Evolutionary conservation across 2,797 vertebrate species (phyloP), one percentile per base, ranked within the genome.

Genomic region (Enoplosus armatus): DNA sequence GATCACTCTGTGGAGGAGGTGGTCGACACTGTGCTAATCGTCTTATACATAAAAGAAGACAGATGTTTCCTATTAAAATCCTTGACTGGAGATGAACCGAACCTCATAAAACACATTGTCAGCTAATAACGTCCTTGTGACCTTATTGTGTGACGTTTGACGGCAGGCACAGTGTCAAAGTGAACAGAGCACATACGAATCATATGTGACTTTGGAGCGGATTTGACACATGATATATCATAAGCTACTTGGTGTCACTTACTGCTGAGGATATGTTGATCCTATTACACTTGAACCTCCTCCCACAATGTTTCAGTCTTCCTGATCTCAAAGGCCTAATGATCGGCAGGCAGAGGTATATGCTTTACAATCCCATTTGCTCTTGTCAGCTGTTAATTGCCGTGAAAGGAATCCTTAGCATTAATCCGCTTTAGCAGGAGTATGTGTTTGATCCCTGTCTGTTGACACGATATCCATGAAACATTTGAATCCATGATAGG

Each of bases 341-440:
- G 79, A 88, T 80, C 54, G 18, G 68, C 81, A 87, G 79, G 50
- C 54, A 80, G 64, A 27, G 51, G 65, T 77, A 63, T 55, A 43
- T 59, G 65, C 78, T 63, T 66, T 54, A 73, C 72, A 91, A 92
- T 93, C 92, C 87, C 82, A 86, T 94, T 94, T 91, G 72, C 78
- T 86, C 80, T 80, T 66, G 84, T 92, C 87, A 89, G 83, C 76
- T 85, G 75, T 87, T 90, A 89, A 94, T 90, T 91, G 74, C 72
- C 4, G 14, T 85, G 86, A 92, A 90, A 88, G 45, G 60, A 69
- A 87, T 87, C 80, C 77, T 82, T 78, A 70, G 84, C 69, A 90
- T 88, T 91, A 93, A 94, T 90, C 89, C 47, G n/a, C 67, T 66
- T 87, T 70, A 89, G 75, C 75, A 50, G 18, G 75, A 73, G 75